Evolutionary conservation across 2,113 vertebrate genomes (phyloP).

Genomic region (Pavo muticus): DNA sequence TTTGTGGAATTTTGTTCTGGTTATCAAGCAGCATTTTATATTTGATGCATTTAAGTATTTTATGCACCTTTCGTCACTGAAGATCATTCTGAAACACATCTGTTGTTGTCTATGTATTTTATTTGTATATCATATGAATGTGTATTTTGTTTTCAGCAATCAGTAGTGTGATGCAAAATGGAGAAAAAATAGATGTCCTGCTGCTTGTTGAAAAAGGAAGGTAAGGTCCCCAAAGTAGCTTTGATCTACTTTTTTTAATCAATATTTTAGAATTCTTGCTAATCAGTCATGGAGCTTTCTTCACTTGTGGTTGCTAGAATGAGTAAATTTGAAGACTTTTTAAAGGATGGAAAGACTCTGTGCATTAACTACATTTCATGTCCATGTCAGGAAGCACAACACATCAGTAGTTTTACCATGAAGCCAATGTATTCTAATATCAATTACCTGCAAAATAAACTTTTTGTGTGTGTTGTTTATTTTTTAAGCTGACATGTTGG

Average conservation of each 20-base stretch:
- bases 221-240: slow-evolving; percentile 73
- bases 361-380: slow-evolving; percentile 9
- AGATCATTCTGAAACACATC: not conserved
- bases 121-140: not conserved
- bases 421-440: no score
- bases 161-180: slow-evolving; percentile 87
- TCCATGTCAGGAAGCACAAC: not conserved
- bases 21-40: not conserved
- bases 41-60: not conserved
- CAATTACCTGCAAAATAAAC: no score
- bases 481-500: no score
- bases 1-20: not conserved
- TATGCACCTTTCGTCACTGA: not conserved
- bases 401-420: no score
- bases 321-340: not conserved
- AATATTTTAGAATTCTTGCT: not conserved
- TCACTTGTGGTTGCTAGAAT: not conserved
- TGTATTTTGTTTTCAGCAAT: slow-evolving; percentile 79
- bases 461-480: no score
- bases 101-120: not conserved
- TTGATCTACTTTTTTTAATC: not conserved
- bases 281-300: not conserved
- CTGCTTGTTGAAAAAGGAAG: slow-evolving; percentile 94
- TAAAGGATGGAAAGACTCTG: slow-evolving; percentile 14
- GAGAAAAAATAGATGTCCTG: slow-evolving; percentile 90